Conservation (phyloP, 2,113 vertebrate species). For the Hypomesus transpacificus region DNA sequence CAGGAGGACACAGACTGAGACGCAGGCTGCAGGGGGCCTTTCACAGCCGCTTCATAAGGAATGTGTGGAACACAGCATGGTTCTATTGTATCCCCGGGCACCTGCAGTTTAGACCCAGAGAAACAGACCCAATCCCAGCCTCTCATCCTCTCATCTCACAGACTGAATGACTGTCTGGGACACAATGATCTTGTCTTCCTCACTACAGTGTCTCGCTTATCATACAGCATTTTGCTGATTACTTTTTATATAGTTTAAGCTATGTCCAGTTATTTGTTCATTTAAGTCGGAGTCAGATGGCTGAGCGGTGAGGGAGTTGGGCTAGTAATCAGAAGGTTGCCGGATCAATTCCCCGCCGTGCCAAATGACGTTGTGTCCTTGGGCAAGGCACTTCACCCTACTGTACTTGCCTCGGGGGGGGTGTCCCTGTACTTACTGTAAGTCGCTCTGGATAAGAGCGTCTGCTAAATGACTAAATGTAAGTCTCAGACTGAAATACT, state of each 20-base stretch:
- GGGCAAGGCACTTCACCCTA: no score
- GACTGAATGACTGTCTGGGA: not conserved
- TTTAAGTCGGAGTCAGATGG: no score
- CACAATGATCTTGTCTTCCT: not conserved
- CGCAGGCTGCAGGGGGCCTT: slow-evolving; percentile 36
- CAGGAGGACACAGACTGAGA: slow-evolving; percentile 2
- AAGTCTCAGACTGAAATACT: not conserved
- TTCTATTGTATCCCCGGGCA: not conserved
- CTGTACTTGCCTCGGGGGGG: no score
- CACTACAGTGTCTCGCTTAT: slow-evolving; percentile 10
- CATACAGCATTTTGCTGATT: slow-evolving; percentile 10
- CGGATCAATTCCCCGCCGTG: no score
- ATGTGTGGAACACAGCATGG: slow-evolving; percentile 46
- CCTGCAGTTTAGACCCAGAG: not conserved
- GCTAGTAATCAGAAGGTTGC: no score
- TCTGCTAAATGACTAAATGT: no score
- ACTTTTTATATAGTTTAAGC: not conserved
- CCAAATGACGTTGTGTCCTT: no score
- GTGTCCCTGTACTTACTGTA: no score
- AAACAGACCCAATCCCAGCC: not conserved
- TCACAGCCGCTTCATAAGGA: slow-evolving; percentile 36
- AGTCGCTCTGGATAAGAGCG: no score
- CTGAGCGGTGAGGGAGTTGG: no score
- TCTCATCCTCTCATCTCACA: not conserved
- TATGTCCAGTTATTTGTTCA: slow-evolving; percentile 23